phyloP scores from a whole-genome alignment of 2,888 invertebrate species.

The Morpho helenor region DNA sequence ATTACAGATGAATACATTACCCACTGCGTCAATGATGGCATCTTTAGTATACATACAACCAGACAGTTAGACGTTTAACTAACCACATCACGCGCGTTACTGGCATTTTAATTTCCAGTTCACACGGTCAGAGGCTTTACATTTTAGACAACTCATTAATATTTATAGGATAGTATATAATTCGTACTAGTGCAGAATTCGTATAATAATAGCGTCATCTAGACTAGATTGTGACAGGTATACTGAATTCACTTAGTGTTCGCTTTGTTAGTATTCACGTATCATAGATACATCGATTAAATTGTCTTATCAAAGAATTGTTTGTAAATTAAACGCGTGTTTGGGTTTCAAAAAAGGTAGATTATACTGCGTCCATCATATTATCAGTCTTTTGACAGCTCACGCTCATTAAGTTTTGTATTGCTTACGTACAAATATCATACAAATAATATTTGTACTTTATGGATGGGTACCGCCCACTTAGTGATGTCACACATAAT shows the following conservation, averaged over 20 bases:
- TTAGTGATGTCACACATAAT: too few relatives aligned
- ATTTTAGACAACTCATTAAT: conserved; percentile 62
- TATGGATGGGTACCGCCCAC: too few relatives aligned
- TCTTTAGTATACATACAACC: conserved; percentile 4
- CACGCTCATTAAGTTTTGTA: too few relatives aligned
- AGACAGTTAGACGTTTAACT: conserved; percentile 39
- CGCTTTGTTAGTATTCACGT: neutral
- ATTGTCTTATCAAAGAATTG: too few relatives aligned
- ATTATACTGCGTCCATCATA: too few relatives aligned
- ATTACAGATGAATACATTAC: conserved; percentile 9
- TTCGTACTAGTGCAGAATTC: conserved; percentile 26
- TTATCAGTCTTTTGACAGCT: too few relatives aligned
- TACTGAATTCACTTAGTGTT: conserved; percentile 4
- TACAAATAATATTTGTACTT: too few relatives aligned
- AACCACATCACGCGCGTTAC: conserved; percentile 60
- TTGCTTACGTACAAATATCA: too few relatives aligned
- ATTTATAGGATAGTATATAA: conserved; percentile 44
- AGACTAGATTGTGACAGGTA: conserved; percentile 7
- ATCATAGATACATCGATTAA: too few relatives aligned
- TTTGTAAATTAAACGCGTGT: too few relatives aligned
- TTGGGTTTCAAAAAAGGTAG: too few relatives aligned
- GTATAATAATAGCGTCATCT: conserved; percentile 27
- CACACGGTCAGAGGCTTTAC: conserved; percentile 50
- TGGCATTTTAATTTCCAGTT: conserved; percentile 74
- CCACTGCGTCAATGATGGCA: conserved; percentile 3